A percentile compares a stretch with the other conserved stretches of the same genome.
Evolutionary conservation across 1,140 invertebrate genomes (phyloP).

Genomic region (Scaptodrosophila lebanonensis): DNA sequence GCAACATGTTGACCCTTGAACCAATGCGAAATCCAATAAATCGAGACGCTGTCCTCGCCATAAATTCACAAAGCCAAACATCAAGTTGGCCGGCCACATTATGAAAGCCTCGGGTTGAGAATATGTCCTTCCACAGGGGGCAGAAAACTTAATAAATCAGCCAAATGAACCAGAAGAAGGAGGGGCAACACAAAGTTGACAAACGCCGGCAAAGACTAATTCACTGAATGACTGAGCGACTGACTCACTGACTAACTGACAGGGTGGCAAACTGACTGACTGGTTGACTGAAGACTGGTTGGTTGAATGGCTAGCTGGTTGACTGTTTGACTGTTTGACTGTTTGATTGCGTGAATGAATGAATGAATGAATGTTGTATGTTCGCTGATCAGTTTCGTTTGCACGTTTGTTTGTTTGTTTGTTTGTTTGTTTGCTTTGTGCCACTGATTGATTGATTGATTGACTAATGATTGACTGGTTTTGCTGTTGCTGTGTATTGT

Average conservation of each 20-base stretch:
- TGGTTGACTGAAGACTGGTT: conserved; percentile 17
- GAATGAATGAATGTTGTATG: no score
- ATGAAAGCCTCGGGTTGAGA: no score
- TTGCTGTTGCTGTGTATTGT: background rate
- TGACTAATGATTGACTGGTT: no score
- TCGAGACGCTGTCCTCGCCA: background rate
- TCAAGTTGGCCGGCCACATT: no score
- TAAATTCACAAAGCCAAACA: background rate
- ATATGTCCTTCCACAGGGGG: no score
- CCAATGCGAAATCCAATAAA: no score
- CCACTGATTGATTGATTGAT: no score
- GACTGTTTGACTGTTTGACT: conserved; percentile 13
- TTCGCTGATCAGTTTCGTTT: no score
- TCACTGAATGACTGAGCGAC: conserved; percentile 7
- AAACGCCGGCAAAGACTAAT: conserved; percentile 1
- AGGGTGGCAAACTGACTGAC: conserved; percentile 4
- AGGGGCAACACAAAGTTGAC: conserved; percentile 13
- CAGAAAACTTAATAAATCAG: conserved; percentile 7
- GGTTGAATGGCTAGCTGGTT: no score
- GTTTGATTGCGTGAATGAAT: background rate
- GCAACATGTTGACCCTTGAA: no score
- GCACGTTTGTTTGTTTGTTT: conserved; percentile 12
- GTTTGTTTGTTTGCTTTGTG: conserved; percentile 6
- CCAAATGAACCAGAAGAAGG: conserved; percentile 36
- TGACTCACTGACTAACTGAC: conserved; percentile 5